Evolutionary conservation across 2,113 vertebrate species (phyloP).

Genomic region (Eulacestoma nigropectus): DNA sequence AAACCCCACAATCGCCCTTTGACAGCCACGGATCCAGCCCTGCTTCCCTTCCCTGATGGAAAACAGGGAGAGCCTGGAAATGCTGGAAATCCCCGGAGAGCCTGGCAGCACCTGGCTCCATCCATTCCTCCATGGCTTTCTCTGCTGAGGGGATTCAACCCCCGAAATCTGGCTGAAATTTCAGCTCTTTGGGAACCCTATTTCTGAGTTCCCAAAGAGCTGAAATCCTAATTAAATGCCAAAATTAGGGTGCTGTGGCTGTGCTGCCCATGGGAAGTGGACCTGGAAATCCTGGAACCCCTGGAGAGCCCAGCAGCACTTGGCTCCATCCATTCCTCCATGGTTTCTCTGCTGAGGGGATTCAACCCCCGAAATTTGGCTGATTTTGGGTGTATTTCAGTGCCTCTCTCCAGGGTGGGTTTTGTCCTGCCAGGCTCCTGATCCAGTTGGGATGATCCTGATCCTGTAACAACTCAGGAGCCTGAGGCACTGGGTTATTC

Average conservation of each 20-base stretch:
- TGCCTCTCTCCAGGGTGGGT: background rate
- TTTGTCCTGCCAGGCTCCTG: background rate
- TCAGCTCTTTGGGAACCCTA: no score
- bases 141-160: background rate
- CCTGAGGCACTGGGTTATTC: background rate
- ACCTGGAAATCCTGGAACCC: background rate
- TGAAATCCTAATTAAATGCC: no score
- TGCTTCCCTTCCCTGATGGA: background rate
- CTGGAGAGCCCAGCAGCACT: fast-evolving
- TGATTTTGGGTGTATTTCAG: background rate
- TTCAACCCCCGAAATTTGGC: background rate
- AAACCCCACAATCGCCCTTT: background rate
- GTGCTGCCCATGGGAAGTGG: no score
- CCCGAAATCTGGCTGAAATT: background rate
- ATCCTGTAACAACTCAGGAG: background rate
- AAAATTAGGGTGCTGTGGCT: no score
- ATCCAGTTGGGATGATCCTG: background rate
- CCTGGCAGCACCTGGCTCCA: fast-evolving
- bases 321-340: background rate
- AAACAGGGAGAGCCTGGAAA: background rate
- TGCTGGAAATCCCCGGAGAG: background rate
- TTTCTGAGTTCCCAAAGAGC: no score
- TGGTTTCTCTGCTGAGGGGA: background rate
- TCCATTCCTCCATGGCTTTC: background rate
- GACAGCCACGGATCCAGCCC: background rate